Base-by-base conservation (phyloP, 2,113 vertebrate species). In the Tenrec ecaudatus region DNA sequence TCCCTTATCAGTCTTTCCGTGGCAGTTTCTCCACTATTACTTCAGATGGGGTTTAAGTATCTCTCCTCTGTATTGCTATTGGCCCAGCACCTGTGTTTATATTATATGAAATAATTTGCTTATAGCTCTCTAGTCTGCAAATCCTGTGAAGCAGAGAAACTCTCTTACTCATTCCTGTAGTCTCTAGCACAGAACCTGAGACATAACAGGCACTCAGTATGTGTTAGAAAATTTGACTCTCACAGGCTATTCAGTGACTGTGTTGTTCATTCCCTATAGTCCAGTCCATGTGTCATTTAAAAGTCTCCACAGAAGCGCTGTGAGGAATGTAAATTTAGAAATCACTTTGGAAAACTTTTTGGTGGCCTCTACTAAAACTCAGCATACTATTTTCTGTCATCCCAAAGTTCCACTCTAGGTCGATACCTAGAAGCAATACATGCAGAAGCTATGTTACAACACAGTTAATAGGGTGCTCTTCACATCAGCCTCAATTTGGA, bases 1-100 rank as follows among this genome's bases (percentile, higher is more conserved):
- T 57, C 62, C 96, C 79, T 64, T 92, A 53, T 57, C 73, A 43
- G 53, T 82, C 38, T 91, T 95, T 93, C 58, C 31, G 58, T 47
- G 90, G 60, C 57, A 73, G n/a, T 86, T 89, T 40, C 7, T 29
- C 38, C 68, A 91, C 31, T 69, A 27, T 92, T 84, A 94, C 36
- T 25, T 43, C 36, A 86, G 16, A 81, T 23, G 53, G 31, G 4
- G 31, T 82, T 94, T 82, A 40, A 11, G 89, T 77, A 88, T 1
- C 36, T 92, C 71, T 81, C 60, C 43, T 94, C 85, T 83, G 7
- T 77, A 87, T 68, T 66, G 4, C 66, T 40, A 68, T 33, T 6
- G 88, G 86, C 36, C 33, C 25, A 47, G 27, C 40, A 64, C 57
- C 81, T 23, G 33, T 23, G 20, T 64, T 57, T 22, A 85, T n/a